These are phyloP conservation scores for Rhodeus uyekii DNA, from an alignment of 2,797 vertebrate genomes.

Conservation along the genomic window DNA sequence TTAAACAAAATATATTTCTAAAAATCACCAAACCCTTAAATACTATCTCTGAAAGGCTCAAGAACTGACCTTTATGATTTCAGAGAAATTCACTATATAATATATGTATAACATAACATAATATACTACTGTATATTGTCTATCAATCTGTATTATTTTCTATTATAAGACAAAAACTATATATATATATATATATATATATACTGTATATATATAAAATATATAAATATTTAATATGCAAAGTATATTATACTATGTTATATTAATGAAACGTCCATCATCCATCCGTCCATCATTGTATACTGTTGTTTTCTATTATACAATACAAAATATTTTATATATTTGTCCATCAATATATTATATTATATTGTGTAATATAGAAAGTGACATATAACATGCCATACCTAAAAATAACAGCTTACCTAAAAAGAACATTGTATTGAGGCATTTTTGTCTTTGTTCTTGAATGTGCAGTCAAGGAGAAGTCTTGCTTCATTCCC, in stretches of 20 bases:
- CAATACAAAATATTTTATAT: no score
- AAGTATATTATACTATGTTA: no score
- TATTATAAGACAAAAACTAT: no score
- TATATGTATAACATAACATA: not conserved
- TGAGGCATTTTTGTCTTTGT: constrained; percentile 19
- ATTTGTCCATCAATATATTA: no score
- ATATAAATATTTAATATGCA: no score
- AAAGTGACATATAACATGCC: not conserved
- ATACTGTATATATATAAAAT: no score
- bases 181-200: no score
- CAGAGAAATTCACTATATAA: not conserved
- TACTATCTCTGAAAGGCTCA: not conserved
- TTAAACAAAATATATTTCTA: not conserved
- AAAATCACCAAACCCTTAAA: not conserved
- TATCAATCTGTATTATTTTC: not conserved
- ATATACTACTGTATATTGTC: not conserved
- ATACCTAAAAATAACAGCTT: not conserved
- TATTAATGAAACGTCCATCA: no score
- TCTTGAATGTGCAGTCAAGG: constrained; percentile 84
- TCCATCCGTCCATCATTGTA: no score
- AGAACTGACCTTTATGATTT: not conserved
- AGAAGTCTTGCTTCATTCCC: constrained; percentile 95
- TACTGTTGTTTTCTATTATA: not conserved
- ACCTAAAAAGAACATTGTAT: not conserved
- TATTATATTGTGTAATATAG: not conserved